Evolutionary conservation across 2,888 invertebrate genomes (phyloP).

Genomic region (Clivina fossor): DNA sequence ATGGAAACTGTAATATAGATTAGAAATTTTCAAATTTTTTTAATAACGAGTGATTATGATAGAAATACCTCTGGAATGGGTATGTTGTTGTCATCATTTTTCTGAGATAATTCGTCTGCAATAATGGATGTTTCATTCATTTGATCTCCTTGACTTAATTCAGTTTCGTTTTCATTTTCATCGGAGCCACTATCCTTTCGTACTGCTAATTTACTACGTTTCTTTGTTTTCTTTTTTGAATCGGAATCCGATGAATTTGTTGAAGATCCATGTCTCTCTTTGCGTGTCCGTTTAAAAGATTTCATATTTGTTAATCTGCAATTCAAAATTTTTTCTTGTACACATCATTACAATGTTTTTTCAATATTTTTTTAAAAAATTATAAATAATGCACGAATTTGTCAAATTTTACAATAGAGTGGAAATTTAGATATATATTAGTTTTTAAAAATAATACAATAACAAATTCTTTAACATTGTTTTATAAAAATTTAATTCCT

Average conservation of each 20-base stretch:
- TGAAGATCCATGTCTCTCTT: constrained; percentile 28
- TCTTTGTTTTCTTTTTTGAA: constrained; percentile 36
- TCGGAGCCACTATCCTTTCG: too few relatives aligned
- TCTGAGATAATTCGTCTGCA: neutral
- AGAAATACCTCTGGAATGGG: constrained; percentile 27
- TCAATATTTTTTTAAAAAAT: too few relatives aligned
- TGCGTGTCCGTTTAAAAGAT: constrained; percentile 35
- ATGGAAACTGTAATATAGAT: neutral
- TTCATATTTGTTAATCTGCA: constrained; percentile 40
- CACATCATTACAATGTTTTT: neutral
- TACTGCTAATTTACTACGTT: constrained; percentile 34
- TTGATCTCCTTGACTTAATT: constrained; percentile 4
- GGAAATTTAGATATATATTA: neutral
- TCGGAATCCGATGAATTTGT: constrained; percentile 38
- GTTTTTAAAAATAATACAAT: neutral
- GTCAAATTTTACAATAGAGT: neutral
- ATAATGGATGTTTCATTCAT: neutral
- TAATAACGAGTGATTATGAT: too few relatives aligned
- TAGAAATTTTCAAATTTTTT: too few relatives aligned
- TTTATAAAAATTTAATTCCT: neutral
- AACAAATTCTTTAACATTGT: neutral
- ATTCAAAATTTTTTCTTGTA: constrained; percentile 8
- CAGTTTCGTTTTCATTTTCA: constrained; percentile 2
- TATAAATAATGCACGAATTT: too few relatives aligned
- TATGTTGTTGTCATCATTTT: neutral